Evolutionary conservation across 2,797 vertebrate species (phyloP).

Genomic region (Clarias pachynema): DNA sequence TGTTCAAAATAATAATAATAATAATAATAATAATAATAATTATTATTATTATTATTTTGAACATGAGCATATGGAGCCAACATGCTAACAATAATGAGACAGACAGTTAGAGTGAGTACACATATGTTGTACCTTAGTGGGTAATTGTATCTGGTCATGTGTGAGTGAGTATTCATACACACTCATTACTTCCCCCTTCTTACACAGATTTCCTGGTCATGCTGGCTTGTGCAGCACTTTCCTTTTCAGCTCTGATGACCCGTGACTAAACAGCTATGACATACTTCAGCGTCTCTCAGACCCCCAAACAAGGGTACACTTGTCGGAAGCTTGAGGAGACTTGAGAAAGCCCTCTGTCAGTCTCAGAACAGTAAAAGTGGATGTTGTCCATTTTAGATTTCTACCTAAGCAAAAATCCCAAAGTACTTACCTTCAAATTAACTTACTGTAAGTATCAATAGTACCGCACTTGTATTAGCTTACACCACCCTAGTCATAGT

Average conservation of each 20-base stretch:
- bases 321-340: neutral
- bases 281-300: neutral
- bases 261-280: slow-evolving; percentile 54
- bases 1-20: neutral
- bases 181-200: neutral
- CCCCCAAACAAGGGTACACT: neutral
- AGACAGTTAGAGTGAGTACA: neutral
- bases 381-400: too few relatives aligned
- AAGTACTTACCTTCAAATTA: too few relatives aligned
- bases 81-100: neutral
- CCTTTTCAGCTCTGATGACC: slow-evolving; percentile 49
- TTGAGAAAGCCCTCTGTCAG: neutral
- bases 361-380: neutral
- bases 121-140: neutral
- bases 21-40: neutral
- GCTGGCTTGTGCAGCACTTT: neutral
- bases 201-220: neutral
- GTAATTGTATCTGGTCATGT: neutral
- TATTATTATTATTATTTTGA: neutral
- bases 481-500: too few relatives aligned
- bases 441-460: too few relatives aligned
- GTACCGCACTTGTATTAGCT: too few relatives aligned
- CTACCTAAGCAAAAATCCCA: too few relatives aligned
- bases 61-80: neutral
- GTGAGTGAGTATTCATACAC: neutral